These are phyloP conservation scores for Dicranocentrus wangi DNA, from an alignment of 2,888 invertebrate species.

Conservation along the genomic window DNA sequence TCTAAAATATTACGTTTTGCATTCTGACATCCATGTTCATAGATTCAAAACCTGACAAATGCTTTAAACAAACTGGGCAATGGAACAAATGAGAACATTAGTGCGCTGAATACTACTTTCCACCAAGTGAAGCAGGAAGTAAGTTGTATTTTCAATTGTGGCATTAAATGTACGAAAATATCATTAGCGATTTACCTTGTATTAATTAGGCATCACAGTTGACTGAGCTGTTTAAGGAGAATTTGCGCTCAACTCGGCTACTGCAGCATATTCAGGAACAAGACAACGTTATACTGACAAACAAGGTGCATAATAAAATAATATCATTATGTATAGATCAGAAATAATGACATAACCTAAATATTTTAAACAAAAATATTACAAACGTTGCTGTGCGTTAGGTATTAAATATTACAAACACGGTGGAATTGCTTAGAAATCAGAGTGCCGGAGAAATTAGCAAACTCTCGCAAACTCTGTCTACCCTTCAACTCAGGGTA, in stretches of 20 bases:
- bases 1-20: background rate
- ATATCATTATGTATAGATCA: background rate
- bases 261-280: constrained; percentile 24
- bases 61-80: background rate
- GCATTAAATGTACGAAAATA: background rate
- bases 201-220: constrained; percentile 21
- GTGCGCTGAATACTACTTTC: constrained; percentile 11
- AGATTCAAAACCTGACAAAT: constrained; percentile 4
- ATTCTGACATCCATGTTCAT: no score
- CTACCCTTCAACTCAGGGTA: constrained; percentile 29
- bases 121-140: constrained; percentile 39
- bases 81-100: constrained; percentile 9
- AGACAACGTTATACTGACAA: background rate
- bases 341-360: background rate
- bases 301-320: no score
- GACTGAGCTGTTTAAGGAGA: constrained; percentile 27
- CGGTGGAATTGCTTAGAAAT: background rate
- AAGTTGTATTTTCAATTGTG: background rate
- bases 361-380: no score
- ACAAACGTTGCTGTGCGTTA: no score
- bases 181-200: background rate
- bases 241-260: background rate
- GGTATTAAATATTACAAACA: constrained; percentile 25
- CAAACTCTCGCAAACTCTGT: background rate
- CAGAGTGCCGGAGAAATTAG: background rate